phyloP scores from a whole-genome alignment of 1,140 invertebrate genomes.

The Melanaphis sacchari region DNA sequence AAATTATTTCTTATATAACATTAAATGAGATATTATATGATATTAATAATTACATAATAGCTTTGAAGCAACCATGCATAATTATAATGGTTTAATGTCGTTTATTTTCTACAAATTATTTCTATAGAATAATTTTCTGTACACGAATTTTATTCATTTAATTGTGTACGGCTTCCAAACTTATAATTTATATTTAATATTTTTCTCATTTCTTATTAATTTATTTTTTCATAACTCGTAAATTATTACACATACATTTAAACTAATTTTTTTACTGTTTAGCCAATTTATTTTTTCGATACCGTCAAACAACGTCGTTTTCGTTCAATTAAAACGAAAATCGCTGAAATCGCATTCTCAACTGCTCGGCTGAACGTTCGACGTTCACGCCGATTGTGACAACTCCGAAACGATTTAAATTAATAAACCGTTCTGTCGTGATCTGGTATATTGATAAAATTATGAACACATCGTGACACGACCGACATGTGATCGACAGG shows the following conservation, averaged over 20 bases:
- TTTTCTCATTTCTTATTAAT: background rate
- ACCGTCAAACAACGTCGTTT: too few species aligned
- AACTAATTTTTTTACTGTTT: background rate
- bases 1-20: background rate
- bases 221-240: background rate
- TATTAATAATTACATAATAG: background rate
- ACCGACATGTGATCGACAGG: too few species aligned
- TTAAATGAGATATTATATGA: too few species aligned
- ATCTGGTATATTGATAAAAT: too few species aligned
- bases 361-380: too few species aligned
- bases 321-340: background rate
- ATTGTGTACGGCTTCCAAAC: background rate
- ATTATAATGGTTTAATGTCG: background rate
- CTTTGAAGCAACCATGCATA: background rate
- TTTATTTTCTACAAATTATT: background rate
- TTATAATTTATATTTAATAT: background rate
- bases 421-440: too few species aligned
- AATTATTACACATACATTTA: background rate
- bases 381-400: too few species aligned
- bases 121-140: too few species aligned
- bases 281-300: background rate
- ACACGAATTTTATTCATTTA: background rate
- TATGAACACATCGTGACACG: background rate
- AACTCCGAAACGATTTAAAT: too few species aligned
- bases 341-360: too few species aligned